phyloP scores from a whole-genome alignment of 64 coral and sea anemone genomes.

The Stichodactyla helianthus region DNA sequence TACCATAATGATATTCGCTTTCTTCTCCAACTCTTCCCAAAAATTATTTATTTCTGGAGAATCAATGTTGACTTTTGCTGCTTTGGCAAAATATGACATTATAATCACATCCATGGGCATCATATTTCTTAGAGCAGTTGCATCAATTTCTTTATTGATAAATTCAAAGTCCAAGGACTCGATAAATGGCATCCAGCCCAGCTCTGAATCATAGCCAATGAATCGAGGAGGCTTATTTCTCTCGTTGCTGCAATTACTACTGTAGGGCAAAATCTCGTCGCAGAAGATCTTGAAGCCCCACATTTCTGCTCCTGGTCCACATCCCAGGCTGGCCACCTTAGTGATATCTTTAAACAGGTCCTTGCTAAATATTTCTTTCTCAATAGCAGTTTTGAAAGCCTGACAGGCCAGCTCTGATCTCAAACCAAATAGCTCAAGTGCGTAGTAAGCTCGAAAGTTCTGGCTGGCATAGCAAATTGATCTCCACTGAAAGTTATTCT shows the following conservation, averaged over 20 bases:
- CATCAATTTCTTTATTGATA: conserved; percentile 25
- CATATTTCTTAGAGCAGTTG: conserved; percentile 12
- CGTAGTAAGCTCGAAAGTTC: conserved; percentile 58
- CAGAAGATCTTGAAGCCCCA: conserved; percentile 47
- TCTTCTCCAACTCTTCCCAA: conserved; percentile 45
- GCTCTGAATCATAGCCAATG: conserved; percentile 36
- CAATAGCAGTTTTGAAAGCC: conserved; percentile 29
- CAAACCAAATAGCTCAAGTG: conserved; percentile 40
- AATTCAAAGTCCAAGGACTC: conserved; percentile 50
- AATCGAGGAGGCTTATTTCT: conserved; percentile 18
- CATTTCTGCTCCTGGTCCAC: conserved; percentile 54
- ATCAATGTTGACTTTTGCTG: background rate
- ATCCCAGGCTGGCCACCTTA: conserved; percentile 33
- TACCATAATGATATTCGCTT: conserved; percentile 58
- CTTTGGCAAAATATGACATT: conserved; percentile 36
- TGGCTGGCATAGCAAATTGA: conserved; percentile 61
- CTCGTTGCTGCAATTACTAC: conserved; percentile 24
- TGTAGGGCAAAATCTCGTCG: conserved; percentile 38
- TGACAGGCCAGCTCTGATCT: conserved; percentile 26
- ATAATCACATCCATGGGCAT: conserved; percentile 32
- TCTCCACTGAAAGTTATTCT: conserved; percentile 46
- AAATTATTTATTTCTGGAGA: background rate
- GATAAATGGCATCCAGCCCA: conserved; percentile 57
- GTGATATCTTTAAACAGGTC: conserved; percentile 23
- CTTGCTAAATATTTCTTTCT: conserved; percentile 14